Evolutionary conservation across 2,113 vertebrate genomes (phyloP).

Genomic region (Myotis lucifugus): DNA sequence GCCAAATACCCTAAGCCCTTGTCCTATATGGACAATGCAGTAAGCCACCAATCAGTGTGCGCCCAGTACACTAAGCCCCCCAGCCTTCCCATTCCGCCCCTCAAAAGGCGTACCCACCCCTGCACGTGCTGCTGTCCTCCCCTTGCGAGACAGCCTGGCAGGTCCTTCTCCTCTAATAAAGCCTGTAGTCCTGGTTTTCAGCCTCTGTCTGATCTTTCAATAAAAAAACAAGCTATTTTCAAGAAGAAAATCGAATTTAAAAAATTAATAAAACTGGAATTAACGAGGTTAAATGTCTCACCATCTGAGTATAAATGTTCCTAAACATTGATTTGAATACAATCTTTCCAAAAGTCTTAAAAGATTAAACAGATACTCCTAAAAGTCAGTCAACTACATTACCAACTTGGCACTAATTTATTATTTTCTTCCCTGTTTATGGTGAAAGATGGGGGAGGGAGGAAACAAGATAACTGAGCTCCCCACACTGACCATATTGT

Average conservation of each 20-base stretch:
- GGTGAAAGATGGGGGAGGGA: not conserved
- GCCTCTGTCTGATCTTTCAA: too few relatives aligned
- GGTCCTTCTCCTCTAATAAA: too few relatives aligned
- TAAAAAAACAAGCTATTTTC: conserved; percentile 54
- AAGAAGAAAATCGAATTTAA: conserved; percentile 51
- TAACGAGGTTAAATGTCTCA: conserved; percentile 35
- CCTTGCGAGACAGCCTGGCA: too few relatives aligned
- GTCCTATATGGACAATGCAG: too few relatives aligned
- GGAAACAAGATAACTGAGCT: not conserved
- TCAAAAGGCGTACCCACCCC: too few relatives aligned
- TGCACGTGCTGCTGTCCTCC: too few relatives aligned
- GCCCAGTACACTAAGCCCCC: too few relatives aligned
- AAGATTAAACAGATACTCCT: conserved; percentile 29
- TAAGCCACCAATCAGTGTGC: too few relatives aligned
- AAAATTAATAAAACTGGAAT: conserved; percentile 60
- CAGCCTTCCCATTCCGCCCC: too few relatives aligned
- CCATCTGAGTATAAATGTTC: not conserved
- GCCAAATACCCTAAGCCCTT: too few relatives aligned
- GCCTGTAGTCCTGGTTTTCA: too few relatives aligned
- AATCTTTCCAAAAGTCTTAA: conserved; percentile 27
- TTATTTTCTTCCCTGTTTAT: conserved; percentile 10
- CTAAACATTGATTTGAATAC: not conserved
- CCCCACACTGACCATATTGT: not conserved
- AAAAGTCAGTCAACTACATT: conserved; percentile 26
- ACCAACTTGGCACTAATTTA: not conserved